Evolutionary conservation across 2,113 vertebrate species (phyloP).

Genomic region (Mystacornis crossleyi): DNA sequence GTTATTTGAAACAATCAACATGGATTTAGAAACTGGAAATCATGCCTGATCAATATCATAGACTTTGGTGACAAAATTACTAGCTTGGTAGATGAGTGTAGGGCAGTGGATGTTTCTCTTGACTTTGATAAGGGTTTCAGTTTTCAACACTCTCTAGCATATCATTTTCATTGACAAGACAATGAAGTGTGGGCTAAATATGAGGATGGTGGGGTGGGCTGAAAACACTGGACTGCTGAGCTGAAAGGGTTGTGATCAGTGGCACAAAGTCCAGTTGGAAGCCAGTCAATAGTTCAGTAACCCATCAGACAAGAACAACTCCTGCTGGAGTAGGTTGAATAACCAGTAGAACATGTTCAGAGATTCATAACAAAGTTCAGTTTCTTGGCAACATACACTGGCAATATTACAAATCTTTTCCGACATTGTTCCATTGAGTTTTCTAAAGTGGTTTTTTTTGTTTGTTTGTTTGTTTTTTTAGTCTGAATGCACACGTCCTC

Average conservation of each 20-base stretch:
- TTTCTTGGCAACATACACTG: neutral
- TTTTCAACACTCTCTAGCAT: neutral
- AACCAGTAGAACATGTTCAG: neutral
- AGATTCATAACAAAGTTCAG: neutral
- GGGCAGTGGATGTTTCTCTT: neutral
- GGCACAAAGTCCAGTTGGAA: neutral
- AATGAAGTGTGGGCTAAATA: neutral
- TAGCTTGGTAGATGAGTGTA: neutral
- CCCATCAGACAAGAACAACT: neutral
- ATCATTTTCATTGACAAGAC: neutral
- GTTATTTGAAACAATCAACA: neutral
- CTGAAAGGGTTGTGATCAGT: neutral
- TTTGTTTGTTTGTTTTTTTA: too few species aligned
- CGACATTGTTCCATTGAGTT: neutral
- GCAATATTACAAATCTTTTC: neutral
- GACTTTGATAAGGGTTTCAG: neutral
- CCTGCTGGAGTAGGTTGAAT: neutral
- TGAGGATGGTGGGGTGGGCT: neutral
- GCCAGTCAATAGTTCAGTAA: neutral
- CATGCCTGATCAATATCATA: neutral
- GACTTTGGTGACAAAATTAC: neutral
- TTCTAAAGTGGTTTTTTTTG: neutral
- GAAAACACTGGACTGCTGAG: neutral
- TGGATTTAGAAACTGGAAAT: neutral
- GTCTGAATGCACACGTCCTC: neutral